Percentiles rank a stretch among this genome's conserved stretches.
Evolutionary conservation across 2,888 invertebrate species (phyloP).

Genomic region (Allacma fusca): DNA sequence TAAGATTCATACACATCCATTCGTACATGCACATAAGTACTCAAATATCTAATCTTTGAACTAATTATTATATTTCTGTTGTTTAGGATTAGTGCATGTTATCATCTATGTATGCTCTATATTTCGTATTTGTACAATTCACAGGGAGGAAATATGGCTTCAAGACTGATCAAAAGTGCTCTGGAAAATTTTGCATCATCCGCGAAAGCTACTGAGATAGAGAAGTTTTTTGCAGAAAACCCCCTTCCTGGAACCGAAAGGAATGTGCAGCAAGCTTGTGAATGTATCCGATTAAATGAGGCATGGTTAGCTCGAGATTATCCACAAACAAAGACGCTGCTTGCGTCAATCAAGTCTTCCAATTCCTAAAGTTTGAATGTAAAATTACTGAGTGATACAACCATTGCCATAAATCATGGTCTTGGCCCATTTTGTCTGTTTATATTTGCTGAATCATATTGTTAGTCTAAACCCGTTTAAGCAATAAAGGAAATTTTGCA

Average conservation of each 20-base stretch:
- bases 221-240: slow-evolving; percentile 65
- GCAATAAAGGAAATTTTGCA: no score
- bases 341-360: background rate
- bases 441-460: no score
- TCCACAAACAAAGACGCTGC: background rate
- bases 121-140: no score
- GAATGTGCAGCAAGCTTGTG: slow-evolving; percentile 66
- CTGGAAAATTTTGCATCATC: slow-evolving; percentile 66
- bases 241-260: slow-evolving; percentile 66
- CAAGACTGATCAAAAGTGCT: slow-evolving; percentile 64
- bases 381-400: background rate
- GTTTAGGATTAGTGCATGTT: no score
- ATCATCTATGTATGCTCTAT: no score
- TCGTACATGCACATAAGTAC: no score
- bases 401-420: no score
- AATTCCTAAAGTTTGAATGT: background rate
- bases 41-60: no score
- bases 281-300: slow-evolving; percentile 66
- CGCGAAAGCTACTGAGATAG: slow-evolving; percentile 65
- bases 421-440: no score
- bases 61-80: no score
- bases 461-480: no score
- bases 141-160: slow-evolving; percentile 22
- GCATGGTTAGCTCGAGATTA: slow-evolving; percentile 65
- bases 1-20: no score